These are phyloP conservation scores for Lasioglossum figueresi DNA, from an alignment of 2,888 invertebrate species.

Conservation along the genomic window DNA sequence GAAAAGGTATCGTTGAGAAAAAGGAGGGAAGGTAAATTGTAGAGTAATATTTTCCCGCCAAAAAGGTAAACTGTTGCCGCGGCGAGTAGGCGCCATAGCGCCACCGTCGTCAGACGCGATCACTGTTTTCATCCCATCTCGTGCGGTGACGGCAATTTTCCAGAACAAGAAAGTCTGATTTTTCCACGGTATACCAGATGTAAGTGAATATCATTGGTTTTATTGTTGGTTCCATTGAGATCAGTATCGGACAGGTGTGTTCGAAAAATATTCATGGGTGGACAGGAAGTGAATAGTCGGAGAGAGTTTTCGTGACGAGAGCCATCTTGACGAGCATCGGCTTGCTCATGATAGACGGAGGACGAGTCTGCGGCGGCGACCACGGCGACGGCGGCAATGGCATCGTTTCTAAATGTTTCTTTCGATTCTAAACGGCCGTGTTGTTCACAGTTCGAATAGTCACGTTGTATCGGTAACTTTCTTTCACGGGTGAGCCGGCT, in stretches of 20 bases:
- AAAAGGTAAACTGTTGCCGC: slow-evolving; percentile 63
- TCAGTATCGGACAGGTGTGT: slow-evolving; percentile 68
- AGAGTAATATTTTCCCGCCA: slow-evolving; percentile 68
- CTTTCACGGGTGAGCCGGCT: slow-evolving; percentile 45
- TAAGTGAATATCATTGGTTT: slow-evolving; percentile 65
- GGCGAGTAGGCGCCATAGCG: slow-evolving; percentile 71
- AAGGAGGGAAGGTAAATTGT: slow-evolving; percentile 12
- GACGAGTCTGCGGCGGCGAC: slow-evolving; percentile 59
- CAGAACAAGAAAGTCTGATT: slow-evolving; percentile 57
- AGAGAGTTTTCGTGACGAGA: slow-evolving; percentile 71
- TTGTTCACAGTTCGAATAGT: slow-evolving; percentile 46
- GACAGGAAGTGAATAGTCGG: slow-evolving; percentile 72
- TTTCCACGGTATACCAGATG: slow-evolving; percentile 57
- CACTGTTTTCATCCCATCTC: slow-evolving; percentile 75
- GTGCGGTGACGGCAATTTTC: slow-evolving; percentile 67
- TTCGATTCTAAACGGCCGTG: slow-evolving; percentile 45
- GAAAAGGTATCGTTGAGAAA: not conserved
- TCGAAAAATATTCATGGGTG: slow-evolving; percentile 70
- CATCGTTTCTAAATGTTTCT: slow-evolving; percentile 63
- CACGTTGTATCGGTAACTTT: slow-evolving; percentile 31
- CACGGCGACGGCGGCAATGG: slow-evolving; percentile 66
- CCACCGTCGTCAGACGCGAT: slow-evolving; percentile 77
- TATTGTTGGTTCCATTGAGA: slow-evolving; percentile 32
- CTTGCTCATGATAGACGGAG: slow-evolving; percentile 72
- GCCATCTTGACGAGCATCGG: slow-evolving; percentile 78